phyloP scores from a whole-genome alignment of 2,888 invertebrate species.

The Psococerastis gibbosa region DNA sequence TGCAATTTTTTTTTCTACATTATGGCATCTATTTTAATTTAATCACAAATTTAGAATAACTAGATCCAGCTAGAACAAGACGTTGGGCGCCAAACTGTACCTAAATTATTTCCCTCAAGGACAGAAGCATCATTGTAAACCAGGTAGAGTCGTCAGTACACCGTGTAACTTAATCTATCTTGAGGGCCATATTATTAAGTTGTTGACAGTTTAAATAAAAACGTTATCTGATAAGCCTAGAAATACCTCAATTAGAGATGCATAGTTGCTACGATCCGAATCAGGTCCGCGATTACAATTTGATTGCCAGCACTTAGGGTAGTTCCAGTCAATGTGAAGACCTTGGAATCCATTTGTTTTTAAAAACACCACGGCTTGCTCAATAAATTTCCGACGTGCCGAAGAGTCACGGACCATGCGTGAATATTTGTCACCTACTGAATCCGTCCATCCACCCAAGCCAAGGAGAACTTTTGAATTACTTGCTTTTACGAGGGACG shows the following conservation, averaged over 20 bases:
- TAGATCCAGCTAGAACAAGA: too few relatives aligned
- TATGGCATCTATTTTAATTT: too few relatives aligned
- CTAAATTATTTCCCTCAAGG: too few relatives aligned
- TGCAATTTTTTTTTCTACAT: too few relatives aligned
- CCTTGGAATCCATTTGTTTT: slow-evolving; percentile 63
- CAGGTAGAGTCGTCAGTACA: too few relatives aligned
- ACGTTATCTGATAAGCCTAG: too few relatives aligned
- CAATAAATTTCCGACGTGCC: slow-evolving; percentile 47
- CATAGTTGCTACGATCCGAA: slow-evolving; percentile 58
- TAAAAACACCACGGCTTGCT: slow-evolving; percentile 49
- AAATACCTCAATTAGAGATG: slow-evolving; percentile 51
- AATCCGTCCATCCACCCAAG: slow-evolving; percentile 92
- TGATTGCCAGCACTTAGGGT: slow-evolving; percentile 85
- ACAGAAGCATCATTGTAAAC: too few relatives aligned
- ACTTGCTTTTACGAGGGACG: slow-evolving; percentile 41
- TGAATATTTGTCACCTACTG: slow-evolving; percentile 72
- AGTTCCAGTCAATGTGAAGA: slow-evolving; percentile 85
- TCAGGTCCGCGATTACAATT: slow-evolving; percentile 65
- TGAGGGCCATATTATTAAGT: too few relatives aligned
- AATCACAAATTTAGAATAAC: too few relatives aligned
- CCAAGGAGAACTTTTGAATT: slow-evolving; percentile 45
- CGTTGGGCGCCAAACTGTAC: too few relatives aligned
- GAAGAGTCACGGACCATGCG: slow-evolving; percentile 47
- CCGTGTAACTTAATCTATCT: too few relatives aligned
- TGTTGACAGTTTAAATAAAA: too few relatives aligned